Evolutionary conservation across 2,797 vertebrate genomes (phyloP).

Genomic region (Nyctibius grandis): DNA sequence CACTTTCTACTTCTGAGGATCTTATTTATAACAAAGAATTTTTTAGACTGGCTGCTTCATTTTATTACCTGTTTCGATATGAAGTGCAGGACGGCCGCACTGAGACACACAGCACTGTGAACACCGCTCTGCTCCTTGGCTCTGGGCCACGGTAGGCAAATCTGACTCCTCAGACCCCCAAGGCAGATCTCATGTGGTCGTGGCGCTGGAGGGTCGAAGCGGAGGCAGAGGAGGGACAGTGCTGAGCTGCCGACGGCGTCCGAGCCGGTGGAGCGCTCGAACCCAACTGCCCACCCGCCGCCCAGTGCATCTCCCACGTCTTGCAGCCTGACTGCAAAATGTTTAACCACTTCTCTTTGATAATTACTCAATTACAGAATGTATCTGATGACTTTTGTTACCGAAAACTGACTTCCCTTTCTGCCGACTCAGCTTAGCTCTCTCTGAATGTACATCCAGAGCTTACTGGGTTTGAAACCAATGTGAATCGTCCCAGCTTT

Average conservation of each 20-base stretch:
- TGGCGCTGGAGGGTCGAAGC: not conserved
- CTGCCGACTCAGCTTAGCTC: constrained; percentile 14
- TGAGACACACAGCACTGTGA: constrained; percentile 77
- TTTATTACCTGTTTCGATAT: constrained; percentile 64
- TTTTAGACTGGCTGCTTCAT: constrained; percentile 72
- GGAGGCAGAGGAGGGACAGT: not conserved
- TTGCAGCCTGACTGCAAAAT: not conserved
- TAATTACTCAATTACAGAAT: not conserved
- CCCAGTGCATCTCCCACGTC: not conserved
- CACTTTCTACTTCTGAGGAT: constrained; percentile 68
- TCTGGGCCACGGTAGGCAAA: constrained; percentile 6
- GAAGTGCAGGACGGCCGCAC: constrained; percentile 64
- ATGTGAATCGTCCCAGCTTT: not conserved
- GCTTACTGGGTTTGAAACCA: not conserved
- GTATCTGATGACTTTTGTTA: constrained; percentile 35
- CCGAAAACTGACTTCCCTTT: constrained; percentile 37
- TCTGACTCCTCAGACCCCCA: not conserved
- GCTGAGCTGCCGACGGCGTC: not conserved
- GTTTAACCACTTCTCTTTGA: not conserved
- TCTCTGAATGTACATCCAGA: constrained; percentile 31
- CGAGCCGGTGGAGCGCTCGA: not conserved
- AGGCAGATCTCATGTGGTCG: not conserved
- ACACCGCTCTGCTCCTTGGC: constrained; percentile 33
- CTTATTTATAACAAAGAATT: constrained; percentile 66
- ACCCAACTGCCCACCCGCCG: not conserved